Evolutionary conservation across 2,888 invertebrate genomes (phyloP).

Genomic region (Azorinus chamasolen): DNA sequence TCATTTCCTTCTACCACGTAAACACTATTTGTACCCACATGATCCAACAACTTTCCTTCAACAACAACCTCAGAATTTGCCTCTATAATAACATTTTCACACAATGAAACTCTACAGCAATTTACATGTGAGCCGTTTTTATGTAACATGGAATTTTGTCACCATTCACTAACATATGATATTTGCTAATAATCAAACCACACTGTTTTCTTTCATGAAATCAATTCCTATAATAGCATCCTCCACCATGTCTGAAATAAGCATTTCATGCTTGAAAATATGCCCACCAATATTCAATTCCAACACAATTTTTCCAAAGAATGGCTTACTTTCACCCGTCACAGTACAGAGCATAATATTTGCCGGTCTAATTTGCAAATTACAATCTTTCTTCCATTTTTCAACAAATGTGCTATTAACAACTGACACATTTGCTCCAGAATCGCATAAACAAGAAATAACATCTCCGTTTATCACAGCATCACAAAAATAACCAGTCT

Average conservation of each 20-base stretch:
- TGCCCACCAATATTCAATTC: constrained; percentile 17
- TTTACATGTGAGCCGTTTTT: constrained; percentile 9
- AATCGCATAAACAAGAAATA: constrained; percentile 32
- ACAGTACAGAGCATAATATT: constrained; percentile 20
- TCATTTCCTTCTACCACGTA: constrained; percentile 16
- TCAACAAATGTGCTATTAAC: constrained; percentile 12
- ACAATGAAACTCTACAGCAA: constrained; percentile 34
- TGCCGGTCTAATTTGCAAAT: constrained; percentile 8
- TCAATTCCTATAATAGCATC: constrained; percentile 35
- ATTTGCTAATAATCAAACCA: constrained; percentile 32
- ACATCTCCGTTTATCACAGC: constrained; percentile 16
- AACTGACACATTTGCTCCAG: constrained; percentile 34
- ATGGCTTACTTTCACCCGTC: constrained; percentile 43
- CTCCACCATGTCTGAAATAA: constrained; percentile 23
- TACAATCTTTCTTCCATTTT: not conserved
- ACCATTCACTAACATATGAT: constrained; percentile 23
- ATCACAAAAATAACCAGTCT: constrained; percentile 22
- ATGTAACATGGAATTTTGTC: constrained; percentile 32
- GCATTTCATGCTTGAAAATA: constrained; percentile 25
- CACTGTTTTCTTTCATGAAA: constrained; percentile 30
- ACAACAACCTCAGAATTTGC: constrained; percentile 24
- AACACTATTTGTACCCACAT: constrained; percentile 7
- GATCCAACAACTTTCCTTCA: constrained; percentile 17
- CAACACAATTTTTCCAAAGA: constrained; percentile 28
- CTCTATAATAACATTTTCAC: constrained; percentile 13